Percentiles rank a stretch among this genome's conserved stretches.
These are phyloP conservation scores for Gadopsis bispinosus DNA, from an alignment of 2,797 vertebrate species.

Conservation along the genomic window DNA sequence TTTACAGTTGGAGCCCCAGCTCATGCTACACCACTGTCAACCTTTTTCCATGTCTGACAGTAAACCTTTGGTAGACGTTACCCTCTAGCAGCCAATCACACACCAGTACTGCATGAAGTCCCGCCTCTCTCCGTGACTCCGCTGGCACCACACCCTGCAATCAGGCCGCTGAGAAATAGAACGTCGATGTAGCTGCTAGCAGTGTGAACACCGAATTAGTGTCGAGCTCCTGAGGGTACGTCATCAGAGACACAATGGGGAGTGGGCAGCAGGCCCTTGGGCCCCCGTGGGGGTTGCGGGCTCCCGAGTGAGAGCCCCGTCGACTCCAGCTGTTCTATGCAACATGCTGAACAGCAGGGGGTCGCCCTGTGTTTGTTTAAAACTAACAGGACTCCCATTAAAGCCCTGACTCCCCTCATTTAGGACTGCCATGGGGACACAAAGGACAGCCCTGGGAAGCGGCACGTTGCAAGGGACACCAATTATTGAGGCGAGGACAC, in stretches of 20 bases:
- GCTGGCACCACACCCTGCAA: conserved; percentile 57
- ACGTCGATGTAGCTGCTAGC: conserved; percentile 27
- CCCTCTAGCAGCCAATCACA: conserved; percentile 40
- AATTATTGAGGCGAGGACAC: conserved; percentile 87
- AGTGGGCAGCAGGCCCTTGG: conserved; percentile 58
- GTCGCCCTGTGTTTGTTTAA: conserved; percentile 88
- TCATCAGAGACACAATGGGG: conserved; percentile 63
- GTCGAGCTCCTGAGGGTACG: conserved; percentile 55
- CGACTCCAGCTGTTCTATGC: conserved; percentile 84
- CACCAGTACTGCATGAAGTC: not conserved
- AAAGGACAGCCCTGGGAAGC: conserved; percentile 88
- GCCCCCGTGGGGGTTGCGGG: conserved; percentile 54
- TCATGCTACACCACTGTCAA: not conserved
- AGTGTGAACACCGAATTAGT: conserved; percentile 52
- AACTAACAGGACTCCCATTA: conserved; percentile 88
- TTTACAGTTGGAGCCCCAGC: not conserved
- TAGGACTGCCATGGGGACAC: conserved; percentile 86
- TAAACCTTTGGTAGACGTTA: conserved; percentile 15
- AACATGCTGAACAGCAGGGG: conserved; percentile 86
- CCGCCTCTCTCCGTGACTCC: conserved; percentile 40
- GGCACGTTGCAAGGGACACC: conserved; percentile 89
- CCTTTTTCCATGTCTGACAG: conserved; percentile 8
- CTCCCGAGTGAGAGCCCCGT: conserved; percentile 63
- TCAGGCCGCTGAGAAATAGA: conserved; percentile 63
- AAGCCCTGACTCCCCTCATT: conserved; percentile 88